These are phyloP conservation scores for Apomyelois bistriatella DNA, from an alignment of 2,888 invertebrate genomes.

Conservation along the genomic window DNA sequence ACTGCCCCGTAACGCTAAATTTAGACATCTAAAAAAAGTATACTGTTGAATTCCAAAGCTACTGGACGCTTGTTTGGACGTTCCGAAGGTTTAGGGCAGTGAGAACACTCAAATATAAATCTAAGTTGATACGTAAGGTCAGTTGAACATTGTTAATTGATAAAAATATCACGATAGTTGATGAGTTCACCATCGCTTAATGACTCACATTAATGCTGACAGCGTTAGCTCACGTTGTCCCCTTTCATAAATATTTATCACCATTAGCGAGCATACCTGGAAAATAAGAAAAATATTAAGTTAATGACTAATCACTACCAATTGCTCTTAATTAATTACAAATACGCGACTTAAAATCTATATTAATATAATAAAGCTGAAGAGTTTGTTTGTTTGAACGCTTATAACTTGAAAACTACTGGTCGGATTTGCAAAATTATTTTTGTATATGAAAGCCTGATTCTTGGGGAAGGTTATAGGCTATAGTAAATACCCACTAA, in stretches of 20 bases:
- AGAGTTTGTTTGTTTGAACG: too few relatives aligned
- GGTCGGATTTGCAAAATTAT: too few relatives aligned
- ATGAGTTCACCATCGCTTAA: constrained; percentile 14
- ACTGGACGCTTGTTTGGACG: constrained; percentile 24
- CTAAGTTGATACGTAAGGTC: background rate
- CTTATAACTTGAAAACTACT: too few relatives aligned
- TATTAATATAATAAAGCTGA: too few relatives aligned
- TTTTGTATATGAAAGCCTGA: too few relatives aligned
- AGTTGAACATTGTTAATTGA: background rate
- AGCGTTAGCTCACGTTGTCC: constrained; percentile 44
- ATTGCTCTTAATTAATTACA: background rate
- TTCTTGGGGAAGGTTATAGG: too few relatives aligned
- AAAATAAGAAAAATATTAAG: constrained; percentile 25
- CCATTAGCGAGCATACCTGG: constrained; percentile 32
- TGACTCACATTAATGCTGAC: constrained; percentile 34
- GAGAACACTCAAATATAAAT: background rate
- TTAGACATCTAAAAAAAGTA: constrained; percentile 61
- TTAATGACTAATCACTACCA: constrained; percentile 7
- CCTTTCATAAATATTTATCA: constrained; percentile 33
- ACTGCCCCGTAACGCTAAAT: constrained; percentile 43
- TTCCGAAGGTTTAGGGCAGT: constrained; percentile 16
- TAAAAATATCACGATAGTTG: background rate
- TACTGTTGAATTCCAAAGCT: constrained; percentile 46
- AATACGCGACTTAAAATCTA: background rate
- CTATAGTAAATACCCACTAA: too few relatives aligned